Evolutionary conservation across 2,797 vertebrate genomes (phyloP).

Genomic region (Platyrinchus mystaceus): DNA sequence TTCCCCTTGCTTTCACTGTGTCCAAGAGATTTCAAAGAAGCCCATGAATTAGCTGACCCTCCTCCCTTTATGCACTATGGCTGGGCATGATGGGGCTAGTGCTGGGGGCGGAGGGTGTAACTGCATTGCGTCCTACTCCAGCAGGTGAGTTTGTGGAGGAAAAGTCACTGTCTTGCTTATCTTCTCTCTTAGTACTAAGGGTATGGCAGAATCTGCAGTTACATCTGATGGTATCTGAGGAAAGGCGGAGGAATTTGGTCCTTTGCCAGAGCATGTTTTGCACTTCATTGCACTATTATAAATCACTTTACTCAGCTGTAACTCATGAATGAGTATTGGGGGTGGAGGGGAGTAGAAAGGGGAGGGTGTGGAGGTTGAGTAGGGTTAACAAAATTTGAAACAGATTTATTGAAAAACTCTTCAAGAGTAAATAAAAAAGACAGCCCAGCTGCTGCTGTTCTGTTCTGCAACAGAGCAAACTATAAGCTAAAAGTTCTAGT

Average conservation of each 20-base stretch:
- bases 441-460: constrained; percentile 66
- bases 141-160: constrained; percentile 27
- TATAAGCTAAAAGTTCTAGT: constrained; percentile 51
- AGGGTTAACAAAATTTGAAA: constrained; percentile 71
- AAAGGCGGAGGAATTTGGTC: constrained; percentile 64
- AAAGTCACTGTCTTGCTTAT: constrained; percentile 48
- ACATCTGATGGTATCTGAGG: constrained; percentile 68
- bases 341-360: not conserved
- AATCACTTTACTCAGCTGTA: constrained; percentile 78
- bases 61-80: not conserved
- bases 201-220: constrained; percentile 50
- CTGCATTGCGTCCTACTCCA: constrained; percentile 22
- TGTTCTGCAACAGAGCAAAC: constrained; percentile 39
- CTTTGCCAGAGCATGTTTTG: constrained; percentile 58
- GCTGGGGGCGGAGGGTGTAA: constrained; percentile 2
- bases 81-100: constrained; percentile 11
- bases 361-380: constrained; percentile 51
- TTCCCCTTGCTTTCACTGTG: not conserved
- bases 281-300: constrained; percentile 67
- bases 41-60: constrained; percentile 16
- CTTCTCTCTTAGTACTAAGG: not conserved
- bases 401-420: constrained; percentile 72
- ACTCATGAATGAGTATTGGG: constrained; percentile 68
- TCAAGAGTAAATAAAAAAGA: constrained; percentile 64
- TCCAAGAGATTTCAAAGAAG: not conserved